Evolutionary conservation across 1,140 invertebrate species (phyloP).

Genomic region (Psilanteris sp.): DNA sequence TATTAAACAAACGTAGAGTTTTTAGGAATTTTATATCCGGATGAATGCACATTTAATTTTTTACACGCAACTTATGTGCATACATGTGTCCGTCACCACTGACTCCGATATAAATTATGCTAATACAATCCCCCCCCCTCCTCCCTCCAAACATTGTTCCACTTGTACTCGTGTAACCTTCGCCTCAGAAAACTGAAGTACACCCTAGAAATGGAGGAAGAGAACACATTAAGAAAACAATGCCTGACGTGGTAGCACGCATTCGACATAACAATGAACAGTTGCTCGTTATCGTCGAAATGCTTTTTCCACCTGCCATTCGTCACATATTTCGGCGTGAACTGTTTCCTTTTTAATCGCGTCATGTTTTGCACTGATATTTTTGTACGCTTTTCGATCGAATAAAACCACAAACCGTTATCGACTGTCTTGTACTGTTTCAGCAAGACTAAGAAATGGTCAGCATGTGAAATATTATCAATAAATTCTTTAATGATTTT

Average conservation of each 20-base stretch:
- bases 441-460: too few species aligned
- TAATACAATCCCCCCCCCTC: too few species aligned
- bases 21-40: conserved; percentile 19
- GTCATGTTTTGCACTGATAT: conserved; percentile 21
- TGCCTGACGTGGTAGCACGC: conserved; percentile 19
- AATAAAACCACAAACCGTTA: too few species aligned
- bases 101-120: conserved; percentile 49
- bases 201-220: conserved; percentile 11
- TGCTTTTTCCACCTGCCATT: conserved; percentile 43
- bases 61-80: conserved; percentile 28
- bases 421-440: too few species aligned
- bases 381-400: background rate
- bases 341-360: conserved; percentile 23
- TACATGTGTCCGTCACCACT: conserved; percentile 41
- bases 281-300: conserved; percentile 43
- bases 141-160: conserved; percentile 51
- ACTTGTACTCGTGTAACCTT: conserved; percentile 36
- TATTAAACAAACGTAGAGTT: conserved; percentile 56
- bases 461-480: too few species aligned
- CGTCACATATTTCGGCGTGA: conserved; percentile 47
- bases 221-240: conserved; percentile 42
- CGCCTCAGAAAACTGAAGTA: conserved; percentile 24
- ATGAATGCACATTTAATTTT: conserved; percentile 22
- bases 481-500: too few species aligned
- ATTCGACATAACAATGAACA: conserved; percentile 52